These are phyloP conservation scores for Chelonoidis abingdonii DNA, from an alignment of 2,113 vertebrate species.

Conservation along the genomic window DNA sequence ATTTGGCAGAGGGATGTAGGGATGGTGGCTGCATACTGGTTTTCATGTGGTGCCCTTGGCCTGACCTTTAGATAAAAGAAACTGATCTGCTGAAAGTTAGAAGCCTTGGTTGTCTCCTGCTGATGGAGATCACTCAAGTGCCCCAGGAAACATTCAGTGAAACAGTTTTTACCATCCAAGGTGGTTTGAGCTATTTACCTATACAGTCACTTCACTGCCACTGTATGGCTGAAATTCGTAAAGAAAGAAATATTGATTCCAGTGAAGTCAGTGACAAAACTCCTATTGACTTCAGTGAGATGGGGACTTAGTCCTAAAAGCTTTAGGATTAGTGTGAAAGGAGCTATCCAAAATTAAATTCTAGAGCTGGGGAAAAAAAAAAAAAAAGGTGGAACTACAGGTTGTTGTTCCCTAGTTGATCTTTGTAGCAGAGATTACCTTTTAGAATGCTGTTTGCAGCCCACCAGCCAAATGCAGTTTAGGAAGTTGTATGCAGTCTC, in stretches of 20 bases:
- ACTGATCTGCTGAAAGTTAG: background rate
- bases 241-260: background rate
- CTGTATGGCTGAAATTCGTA: background rate
- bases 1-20: background rate
- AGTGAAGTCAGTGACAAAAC: background rate
- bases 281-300: background rate
- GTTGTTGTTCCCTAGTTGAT: background rate
- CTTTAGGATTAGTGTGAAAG: background rate
- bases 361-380: background rate
- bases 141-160: background rate
- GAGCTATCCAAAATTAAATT: background rate
- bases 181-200: background rate
- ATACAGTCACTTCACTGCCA: background rate
- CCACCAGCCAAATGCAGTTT: accelerated
- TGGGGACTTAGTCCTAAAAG: background rate
- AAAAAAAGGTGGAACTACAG: background rate
- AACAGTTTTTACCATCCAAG: background rate
- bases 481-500: background rate
- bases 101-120: background rate
- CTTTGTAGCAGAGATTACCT: background rate
- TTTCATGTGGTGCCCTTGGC: background rate
- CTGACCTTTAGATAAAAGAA: background rate
- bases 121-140: background rate
- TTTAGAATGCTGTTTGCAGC: background rate
- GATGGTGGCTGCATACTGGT: background rate